Evolutionary conservation across 2,888 invertebrate species (phyloP).

Genomic region (Melieria omissa): DNA sequence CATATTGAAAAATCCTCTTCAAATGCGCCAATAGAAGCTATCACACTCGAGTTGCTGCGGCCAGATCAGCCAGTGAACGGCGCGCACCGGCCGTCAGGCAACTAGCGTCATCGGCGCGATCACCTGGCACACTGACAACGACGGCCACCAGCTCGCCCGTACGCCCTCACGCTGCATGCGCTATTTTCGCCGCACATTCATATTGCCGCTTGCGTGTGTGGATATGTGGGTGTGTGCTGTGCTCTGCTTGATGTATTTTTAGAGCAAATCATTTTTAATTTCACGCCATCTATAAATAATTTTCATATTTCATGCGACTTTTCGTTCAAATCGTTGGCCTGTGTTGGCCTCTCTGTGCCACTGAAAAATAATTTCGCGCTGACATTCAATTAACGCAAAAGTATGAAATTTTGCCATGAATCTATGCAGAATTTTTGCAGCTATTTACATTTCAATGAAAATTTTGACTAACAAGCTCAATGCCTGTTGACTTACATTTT

Average conservation of each 20-base stretch:
- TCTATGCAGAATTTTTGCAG: no score
- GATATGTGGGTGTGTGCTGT: no score
- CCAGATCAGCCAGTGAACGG: no score
- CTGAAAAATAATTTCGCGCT: not conserved
- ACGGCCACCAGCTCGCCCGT: not conserved
- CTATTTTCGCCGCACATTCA: not conserved
- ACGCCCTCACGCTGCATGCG: not conserved
- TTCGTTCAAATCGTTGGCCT: no score
- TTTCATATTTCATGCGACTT: constrained; percentile 15
- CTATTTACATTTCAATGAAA: no score
- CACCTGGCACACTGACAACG: not conserved
- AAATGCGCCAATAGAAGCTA: no score
- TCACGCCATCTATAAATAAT: constrained; percentile 24
- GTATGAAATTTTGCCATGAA: not conserved
- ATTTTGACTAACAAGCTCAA: no score
- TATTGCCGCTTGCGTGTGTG: not conserved
- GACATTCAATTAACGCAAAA: constrained; percentile 31
- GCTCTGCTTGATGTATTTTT: constrained; percentile 16
- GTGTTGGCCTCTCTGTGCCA: no score
- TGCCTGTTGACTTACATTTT: no score
- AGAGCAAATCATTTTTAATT: constrained; percentile 26
- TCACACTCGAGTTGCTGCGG: no score
- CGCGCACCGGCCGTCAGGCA: no score
- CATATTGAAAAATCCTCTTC: not conserved
- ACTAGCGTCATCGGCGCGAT: not conserved